A percentile compares a stretch with the other conserved stretches of the same genome.
phyloP scores from a whole-genome alignment of 2,888 invertebrate genomes.

The Epicampocera succincta region DNA sequence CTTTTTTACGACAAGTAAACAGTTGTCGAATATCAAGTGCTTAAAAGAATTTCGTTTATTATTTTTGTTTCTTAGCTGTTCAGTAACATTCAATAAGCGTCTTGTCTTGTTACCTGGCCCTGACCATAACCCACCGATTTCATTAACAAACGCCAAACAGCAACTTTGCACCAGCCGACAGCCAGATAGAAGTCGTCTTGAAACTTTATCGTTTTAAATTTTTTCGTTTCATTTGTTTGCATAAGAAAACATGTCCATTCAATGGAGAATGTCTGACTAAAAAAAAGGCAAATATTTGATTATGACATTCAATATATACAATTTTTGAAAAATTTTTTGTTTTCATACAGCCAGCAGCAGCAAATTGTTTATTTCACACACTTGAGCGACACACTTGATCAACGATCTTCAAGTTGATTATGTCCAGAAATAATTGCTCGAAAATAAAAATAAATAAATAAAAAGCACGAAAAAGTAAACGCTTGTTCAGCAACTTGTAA shows the following conservation, averaged over 20 bases:
- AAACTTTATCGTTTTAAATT: slow-evolving; percentile 57
- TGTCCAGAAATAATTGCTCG: slow-evolving; percentile 55
- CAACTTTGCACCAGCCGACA: slow-evolving; percentile 3
- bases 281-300: slow-evolving; percentile 54
- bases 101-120: slow-evolving; percentile 52
- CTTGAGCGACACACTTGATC: slow-evolving; percentile 31
- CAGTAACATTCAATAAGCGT: slow-evolving; percentile 20
- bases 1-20: too few species aligned
- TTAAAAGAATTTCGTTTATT: too few species aligned
- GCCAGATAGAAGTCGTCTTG: slow-evolving; percentile 28
- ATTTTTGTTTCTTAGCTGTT: not conserved
- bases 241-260: slow-evolving; percentile 18
- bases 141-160: slow-evolving; percentile 55
- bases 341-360: slow-evolving; percentile 43
- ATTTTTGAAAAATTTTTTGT: slow-evolving; percentile 11
- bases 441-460: slow-evolving; percentile 13
- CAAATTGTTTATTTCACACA: slow-evolving; percentile 59
- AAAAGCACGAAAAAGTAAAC: not conserved
- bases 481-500: slow-evolving; percentile 51
- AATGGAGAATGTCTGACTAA: not conserved
- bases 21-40: too few species aligned
- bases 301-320: slow-evolving; percentile 53
- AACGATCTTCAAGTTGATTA: slow-evolving; percentile 54
- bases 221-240: slow-evolving; percentile 40
- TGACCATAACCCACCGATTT: slow-evolving; percentile 67